phyloP scores from a whole-genome alignment of 2,888 invertebrate species.

The Cetonia aurata region DNA sequence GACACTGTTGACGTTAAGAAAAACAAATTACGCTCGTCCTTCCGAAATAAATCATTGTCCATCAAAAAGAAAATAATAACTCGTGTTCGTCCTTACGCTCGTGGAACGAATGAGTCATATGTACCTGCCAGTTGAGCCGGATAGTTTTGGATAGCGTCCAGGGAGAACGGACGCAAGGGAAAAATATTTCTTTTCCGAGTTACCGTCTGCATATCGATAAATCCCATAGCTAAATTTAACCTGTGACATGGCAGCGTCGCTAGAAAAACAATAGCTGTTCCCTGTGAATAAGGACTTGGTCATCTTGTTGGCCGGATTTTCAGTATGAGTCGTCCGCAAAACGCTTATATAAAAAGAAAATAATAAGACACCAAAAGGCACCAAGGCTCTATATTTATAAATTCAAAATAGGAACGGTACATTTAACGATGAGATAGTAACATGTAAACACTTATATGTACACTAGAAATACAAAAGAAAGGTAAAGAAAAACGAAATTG shows the following conservation, averaged over 20 bases:
- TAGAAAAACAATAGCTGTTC: conserved; percentile 18
- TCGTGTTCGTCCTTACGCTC: not conserved
- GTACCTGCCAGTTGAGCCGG: conserved; percentile 32
- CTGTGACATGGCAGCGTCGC: not conserved
- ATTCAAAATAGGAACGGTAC: conserved; percentile 1
- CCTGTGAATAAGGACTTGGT: conserved; percentile 2
- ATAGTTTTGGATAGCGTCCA: conserved; percentile 32
- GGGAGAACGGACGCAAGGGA: conserved; percentile 20
- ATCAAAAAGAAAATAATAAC: conserved; percentile 1
- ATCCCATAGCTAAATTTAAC: conserved; percentile 38
- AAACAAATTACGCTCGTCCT: conserved; percentile 7
- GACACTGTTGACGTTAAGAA: not conserved
- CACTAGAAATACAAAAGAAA: conserved; percentile 2
- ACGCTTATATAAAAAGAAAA: conserved; percentile 11
- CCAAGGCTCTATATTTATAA: conserved; percentile 25
- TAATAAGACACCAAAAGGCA: conserved; percentile 22
- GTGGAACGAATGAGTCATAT: conserved; percentile 31
- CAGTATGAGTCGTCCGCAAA: not conserved
- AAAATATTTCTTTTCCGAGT: conserved; percentile 17
- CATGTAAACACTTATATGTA: conserved; percentile 17
- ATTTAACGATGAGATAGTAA: not conserved
- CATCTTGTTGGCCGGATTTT: not conserved
- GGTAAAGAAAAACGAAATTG: too few relatives aligned
- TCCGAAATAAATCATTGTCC: conserved; percentile 26
- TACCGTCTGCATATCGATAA: conserved; percentile 26